Percentiles rank a stretch among this genome's conserved stretches.
Evolutionary conservation across 2,888 invertebrate species (phyloP).

Genomic region (Melanophora roralis): DNA sequence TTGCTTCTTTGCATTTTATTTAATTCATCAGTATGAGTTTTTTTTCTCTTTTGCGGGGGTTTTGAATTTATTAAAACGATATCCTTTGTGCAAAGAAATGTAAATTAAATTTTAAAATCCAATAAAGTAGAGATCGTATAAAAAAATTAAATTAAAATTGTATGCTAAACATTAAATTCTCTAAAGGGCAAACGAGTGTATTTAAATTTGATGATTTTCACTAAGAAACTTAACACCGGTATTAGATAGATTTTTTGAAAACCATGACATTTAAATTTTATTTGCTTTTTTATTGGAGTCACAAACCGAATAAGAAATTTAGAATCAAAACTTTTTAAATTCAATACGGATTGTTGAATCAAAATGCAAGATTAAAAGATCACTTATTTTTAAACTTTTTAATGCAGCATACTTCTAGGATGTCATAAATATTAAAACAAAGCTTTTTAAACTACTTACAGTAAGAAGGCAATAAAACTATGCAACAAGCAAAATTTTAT

Average conservation of each 20-base stretch:
- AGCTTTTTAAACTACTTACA: not conserved
- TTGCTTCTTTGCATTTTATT: conserved; percentile 51
- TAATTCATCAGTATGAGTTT: conserved; percentile 55
- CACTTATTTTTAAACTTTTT: too few species aligned
- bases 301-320: too few species aligned
- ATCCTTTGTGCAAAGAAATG: conserved; percentile 60
- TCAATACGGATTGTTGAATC: too few species aligned
- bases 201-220: not conserved
- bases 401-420: conserved; percentile 12
- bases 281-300: too few species aligned
- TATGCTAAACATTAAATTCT: conserved; percentile 27
- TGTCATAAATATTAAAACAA: not conserved
- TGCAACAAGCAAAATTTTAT: too few species aligned
- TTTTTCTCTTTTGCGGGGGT: conserved; percentile 39
- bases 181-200: not conserved
- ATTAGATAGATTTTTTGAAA: not conserved
- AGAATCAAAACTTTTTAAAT: too few species aligned
- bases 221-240: not conserved
- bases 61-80: conserved; percentile 62
- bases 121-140: conserved; percentile 11
- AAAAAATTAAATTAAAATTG: conserved; percentile 36
- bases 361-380: too few species aligned
- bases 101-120: conserved; percentile 59
- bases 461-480: not conserved
- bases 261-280: too few species aligned